phyloP scores from a whole-genome alignment of 2,888 invertebrate genomes.

The Perdita meconis region DNA sequence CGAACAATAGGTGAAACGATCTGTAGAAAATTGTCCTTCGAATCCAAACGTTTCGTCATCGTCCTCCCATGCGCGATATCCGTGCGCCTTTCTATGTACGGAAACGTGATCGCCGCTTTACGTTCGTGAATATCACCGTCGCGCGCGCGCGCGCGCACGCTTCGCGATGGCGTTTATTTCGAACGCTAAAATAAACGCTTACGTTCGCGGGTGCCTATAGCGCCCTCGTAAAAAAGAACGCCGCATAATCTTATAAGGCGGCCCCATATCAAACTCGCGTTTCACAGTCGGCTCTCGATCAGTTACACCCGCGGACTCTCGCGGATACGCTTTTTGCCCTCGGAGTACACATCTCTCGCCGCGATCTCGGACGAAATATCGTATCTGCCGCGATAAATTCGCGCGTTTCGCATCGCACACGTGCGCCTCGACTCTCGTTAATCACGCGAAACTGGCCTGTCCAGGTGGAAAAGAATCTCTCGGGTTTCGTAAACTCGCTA shows the following conservation, averaged over 20 bases:
- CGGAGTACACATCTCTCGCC: not conserved
- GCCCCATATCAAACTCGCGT: constrained; percentile 20
- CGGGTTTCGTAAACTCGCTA: constrained; percentile 16
- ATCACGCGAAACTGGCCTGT: constrained; percentile 41
- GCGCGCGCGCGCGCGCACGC: constrained; percentile 19
- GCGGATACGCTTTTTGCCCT: not conserved
- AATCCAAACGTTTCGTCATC: constrained; percentile 49
- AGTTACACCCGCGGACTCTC: constrained; percentile 12
- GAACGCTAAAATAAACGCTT: constrained; percentile 57
- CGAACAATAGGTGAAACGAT: constrained; percentile 51
- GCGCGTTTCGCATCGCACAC: not conserved
- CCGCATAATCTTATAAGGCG: constrained; percentile 32
- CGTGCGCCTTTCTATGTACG: constrained; percentile 54
- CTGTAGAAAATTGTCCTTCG: constrained; percentile 56
- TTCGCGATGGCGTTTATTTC: constrained; percentile 39
- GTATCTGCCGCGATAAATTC: constrained; percentile 18
- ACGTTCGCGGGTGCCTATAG: constrained; percentile 31
- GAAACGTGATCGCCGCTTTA: constrained; percentile 51
- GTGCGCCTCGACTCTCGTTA: constrained; percentile 27
- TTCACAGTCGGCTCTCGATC: constrained; percentile 25
- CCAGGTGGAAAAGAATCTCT: constrained; percentile 14
- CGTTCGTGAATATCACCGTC: constrained; percentile 29
- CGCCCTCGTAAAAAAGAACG: constrained; percentile 36
- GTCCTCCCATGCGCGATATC: constrained; percentile 28
- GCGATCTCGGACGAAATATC: constrained; percentile 40